These are phyloP conservation scores for Planococcus citri DNA, from an alignment of 1,140 invertebrate genomes.

Conservation along the genomic window DNA sequence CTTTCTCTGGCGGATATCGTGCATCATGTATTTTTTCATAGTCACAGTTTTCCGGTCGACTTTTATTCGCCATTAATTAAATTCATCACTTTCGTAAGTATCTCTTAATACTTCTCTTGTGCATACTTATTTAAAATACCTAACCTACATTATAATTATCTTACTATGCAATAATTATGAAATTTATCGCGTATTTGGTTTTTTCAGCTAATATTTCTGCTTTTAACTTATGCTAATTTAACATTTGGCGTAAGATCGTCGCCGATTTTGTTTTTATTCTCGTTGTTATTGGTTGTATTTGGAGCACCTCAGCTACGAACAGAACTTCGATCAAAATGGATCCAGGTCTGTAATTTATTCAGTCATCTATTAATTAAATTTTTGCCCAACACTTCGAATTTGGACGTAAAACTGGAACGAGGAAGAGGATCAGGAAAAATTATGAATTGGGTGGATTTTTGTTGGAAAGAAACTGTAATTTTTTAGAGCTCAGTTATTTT, in stretches of 20 bases:
- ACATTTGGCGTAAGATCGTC: slow-evolving; percentile 74
- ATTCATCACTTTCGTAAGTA: slow-evolving; percentile 66
- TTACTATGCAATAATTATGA: slow-evolving; percentile 33
- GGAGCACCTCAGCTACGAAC: slow-evolving; percentile 60
- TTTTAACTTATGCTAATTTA: slow-evolving; percentile 61
- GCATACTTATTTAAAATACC: too few species aligned
- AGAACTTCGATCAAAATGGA: slow-evolving; percentile 39
- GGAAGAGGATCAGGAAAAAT: too few species aligned
- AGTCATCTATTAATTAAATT: slow-evolving; percentile 25
- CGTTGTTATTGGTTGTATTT: slow-evolving; percentile 58
- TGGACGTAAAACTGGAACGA: too few species aligned
- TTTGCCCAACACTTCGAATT: not conserved
- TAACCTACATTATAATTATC: too few species aligned
- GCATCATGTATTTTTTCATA: slow-evolving; percentile 26
- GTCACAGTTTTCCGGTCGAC: slow-evolving; percentile 48
- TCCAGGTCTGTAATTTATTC: too few species aligned
- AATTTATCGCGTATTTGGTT: slow-evolving; percentile 3
- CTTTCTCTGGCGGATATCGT: slow-evolving; percentile 20
- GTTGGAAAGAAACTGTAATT: too few species aligned
- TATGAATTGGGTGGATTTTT: too few species aligned
- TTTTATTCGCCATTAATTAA: slow-evolving; percentile 61
- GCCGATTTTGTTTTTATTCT: slow-evolving; percentile 77
- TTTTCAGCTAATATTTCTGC: slow-evolving; percentile 48
- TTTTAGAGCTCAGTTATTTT: too few species aligned
- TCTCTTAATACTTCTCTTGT: too few species aligned